Percentiles rank a stretch among this genome's conserved stretches.
These are phyloP conservation scores for Neopelma chrysocephalum DNA, from an alignment of 2,797 vertebrate species.

Conservation along the genomic window DNA sequence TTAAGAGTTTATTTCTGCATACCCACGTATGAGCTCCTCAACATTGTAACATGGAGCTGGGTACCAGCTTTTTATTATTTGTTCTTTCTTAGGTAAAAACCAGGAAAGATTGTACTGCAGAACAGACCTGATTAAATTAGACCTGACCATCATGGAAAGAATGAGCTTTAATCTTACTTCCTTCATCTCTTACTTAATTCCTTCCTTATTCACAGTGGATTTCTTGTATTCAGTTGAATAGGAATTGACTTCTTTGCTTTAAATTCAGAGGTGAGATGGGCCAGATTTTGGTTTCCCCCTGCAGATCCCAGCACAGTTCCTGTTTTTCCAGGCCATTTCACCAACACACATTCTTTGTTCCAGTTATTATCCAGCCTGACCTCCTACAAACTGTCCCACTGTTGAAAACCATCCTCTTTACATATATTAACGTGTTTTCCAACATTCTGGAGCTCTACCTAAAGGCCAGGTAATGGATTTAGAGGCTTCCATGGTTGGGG, in stretches of 20 bases:
- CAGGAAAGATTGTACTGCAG: background rate
- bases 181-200: constrained; percentile 20
- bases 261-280: background rate
- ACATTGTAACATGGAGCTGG: background rate
- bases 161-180: constrained; percentile 52
- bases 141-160: constrained; percentile 11
- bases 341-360: background rate
- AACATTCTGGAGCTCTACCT: background rate
- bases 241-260: background rate
- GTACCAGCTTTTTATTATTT: background rate
- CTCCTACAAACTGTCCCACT: background rate
- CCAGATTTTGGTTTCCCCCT: background rate
- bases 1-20: background rate
- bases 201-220: background rate
- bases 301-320: background rate
- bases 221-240: background rate
- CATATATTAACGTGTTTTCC: background rate
- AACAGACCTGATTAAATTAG: background rate
- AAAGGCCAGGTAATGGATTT: background rate
- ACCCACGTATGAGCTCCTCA: fast-evolving
- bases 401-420: background rate
- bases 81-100: background rate
- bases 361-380: background rate
- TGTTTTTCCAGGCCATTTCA: background rate
- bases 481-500: background rate